Conservation (phyloP, 2,113 vertebrate genomes). For the Syngnathus scovelli region DNA sequence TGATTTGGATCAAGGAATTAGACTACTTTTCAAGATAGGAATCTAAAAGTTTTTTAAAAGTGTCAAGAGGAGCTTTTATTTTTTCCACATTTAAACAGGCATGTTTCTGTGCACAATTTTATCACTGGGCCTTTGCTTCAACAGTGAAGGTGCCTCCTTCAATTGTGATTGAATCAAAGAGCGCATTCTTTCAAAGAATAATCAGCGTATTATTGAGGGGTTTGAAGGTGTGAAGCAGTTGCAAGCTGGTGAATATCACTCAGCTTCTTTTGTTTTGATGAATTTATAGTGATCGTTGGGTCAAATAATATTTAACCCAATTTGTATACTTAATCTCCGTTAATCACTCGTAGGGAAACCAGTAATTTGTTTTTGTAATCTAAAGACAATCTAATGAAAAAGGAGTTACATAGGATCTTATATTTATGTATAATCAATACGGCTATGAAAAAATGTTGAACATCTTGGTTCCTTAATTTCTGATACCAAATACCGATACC, state of each 20-base stretch:
- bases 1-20: neutral
- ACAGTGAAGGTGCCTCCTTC: conserved; percentile 1
- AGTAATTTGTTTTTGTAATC: too few species aligned
- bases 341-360: too few species aligned
- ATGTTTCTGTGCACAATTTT: conserved; percentile 6
- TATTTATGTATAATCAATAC: too few species aligned
- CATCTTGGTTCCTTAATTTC: too few species aligned
- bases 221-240: neutral
- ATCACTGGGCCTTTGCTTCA: conserved; percentile 2
- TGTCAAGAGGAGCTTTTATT: neutral
- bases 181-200: neutral
- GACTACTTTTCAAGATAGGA: neutral
- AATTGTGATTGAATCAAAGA: neutral
- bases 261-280: neutral
- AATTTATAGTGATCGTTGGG: too few species aligned
- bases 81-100: neutral
- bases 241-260: neutral
- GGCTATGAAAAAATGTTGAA: too few species aligned
- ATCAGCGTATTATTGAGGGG: too few species aligned
- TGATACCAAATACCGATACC: too few species aligned
- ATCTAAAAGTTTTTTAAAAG: neutral
- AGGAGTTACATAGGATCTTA: too few species aligned
- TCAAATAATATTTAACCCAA: too few species aligned
- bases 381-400: too few species aligned
- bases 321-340: too few species aligned